phyloP scores from a whole-genome alignment of 2,113 vertebrate genomes.

The Trematomus loennbergii region DNA sequence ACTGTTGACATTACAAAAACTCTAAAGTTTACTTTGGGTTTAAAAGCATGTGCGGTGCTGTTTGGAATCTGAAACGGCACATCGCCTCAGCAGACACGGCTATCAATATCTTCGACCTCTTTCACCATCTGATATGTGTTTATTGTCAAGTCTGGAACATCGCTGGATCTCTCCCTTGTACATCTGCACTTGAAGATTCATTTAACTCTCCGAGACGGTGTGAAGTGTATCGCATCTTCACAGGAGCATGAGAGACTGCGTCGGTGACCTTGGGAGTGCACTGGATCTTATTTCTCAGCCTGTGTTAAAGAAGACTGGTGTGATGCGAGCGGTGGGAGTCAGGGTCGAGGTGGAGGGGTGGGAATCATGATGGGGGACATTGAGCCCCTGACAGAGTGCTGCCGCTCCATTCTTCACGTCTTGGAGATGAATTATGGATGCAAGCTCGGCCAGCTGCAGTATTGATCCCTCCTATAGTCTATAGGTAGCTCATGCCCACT shows the following conservation, averaged over 20 bases:
- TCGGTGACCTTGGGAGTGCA: slow-evolving; percentile 75
- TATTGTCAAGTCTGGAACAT: slow-evolving; percentile 72
- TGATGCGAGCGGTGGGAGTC: slow-evolving; percentile 7
- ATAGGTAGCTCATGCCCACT: slow-evolving; percentile 57
- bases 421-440: slow-evolving; percentile 67
- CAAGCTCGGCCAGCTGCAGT: slow-evolving; percentile 52
- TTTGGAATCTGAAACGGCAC: slow-evolving; percentile 31
- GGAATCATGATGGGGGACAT: slow-evolving; percentile 42
- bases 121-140: slow-evolving; percentile 80
- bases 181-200: slow-evolving; percentile 69
- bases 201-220: slow-evolving; percentile 65
- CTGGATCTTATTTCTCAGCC: slow-evolving; percentile 75
- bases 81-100: slow-evolving; percentile 58
- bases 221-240: slow-evolving; percentile 74
- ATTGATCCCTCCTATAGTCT: slow-evolving; percentile 74
- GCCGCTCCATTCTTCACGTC: slow-evolving; percentile 63
- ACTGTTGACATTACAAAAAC: slow-evolving; percentile 40
- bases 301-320: slow-evolving; percentile 43
- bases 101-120: slow-evolving; percentile 77
- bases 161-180: slow-evolving; percentile 61
- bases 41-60: slow-evolving; percentile 19
- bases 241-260: slow-evolving; percentile 65
- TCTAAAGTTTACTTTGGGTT: slow-evolving; percentile 50
- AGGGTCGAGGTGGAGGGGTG: neutral
- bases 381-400: slow-evolving; percentile 27